Base-by-base conservation (phyloP, 53 echinoderm and acorn worm genomes). In the Henricia sp. region DNA sequence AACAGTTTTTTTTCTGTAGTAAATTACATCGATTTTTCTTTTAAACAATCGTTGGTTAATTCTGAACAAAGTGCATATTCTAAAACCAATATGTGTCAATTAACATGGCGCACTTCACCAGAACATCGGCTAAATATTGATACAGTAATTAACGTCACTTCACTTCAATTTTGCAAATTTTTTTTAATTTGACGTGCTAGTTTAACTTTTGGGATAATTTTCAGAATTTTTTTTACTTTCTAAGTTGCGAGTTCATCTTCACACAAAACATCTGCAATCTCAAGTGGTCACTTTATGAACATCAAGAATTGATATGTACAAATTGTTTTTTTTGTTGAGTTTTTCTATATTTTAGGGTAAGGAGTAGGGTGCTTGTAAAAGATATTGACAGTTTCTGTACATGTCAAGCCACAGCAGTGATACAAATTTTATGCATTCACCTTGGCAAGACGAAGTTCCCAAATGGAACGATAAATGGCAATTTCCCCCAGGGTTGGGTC, bases 361-460 rank as follows among this genome's bases (percentile, higher is more conserved):
- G n/a, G n/a, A n/a, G n/a, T n/a, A n/a, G n/a, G n/a, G n/a, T n/a
- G n/a, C n/a, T n/a, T n/a, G n/a, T n/a, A n/a, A 39, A 59, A 23
- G 21, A 21, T 21, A 21, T 1, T 39, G 53, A 19, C 4, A 19
- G 24, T 20, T 37, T 46, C 74, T 21, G 20, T 74, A 37, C 32
- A 21, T 30, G 46, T 46, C 46, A 21, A 64, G 80, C 63, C 80
- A 64, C 19, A 10, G 4, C 4, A 63, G 46, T 56, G 40, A 39
- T 37, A 32, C 37, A 62, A 65, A 12, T n/a, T n/a, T 83, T 33
- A 26, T 62, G 53, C 55, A 86, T 86, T 86, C 86, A 86, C 86
- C 76, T 86, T 74, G 86, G 80, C 80, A 60, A 33, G 13, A 35
- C 32, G 48, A 42, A n/a, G 64, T 48, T 80, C 63, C 48, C 21